Evolutionary conservation across 2,113 vertebrate genomes (phyloP), one percentile per base, ranked within the genome.

Genomic region (Cavia aperea): DNA sequence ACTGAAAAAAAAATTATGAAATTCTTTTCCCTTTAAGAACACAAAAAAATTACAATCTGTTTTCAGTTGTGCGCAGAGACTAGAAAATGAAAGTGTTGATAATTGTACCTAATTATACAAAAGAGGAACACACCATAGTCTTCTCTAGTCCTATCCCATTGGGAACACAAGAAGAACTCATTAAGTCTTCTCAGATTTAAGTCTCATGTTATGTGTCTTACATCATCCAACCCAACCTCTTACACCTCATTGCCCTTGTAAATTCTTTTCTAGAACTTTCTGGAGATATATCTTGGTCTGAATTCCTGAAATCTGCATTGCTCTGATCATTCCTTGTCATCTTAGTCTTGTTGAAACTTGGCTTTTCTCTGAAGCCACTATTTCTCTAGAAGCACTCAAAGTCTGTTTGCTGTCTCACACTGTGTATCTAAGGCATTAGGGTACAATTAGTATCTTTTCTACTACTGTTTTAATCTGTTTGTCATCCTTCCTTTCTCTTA

Each of bases 1-100:
- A 85, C 31, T 92, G 85, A 95, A 60, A 87, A 39, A 39, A 95
- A 9, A 86, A 88, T 81, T 81, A 88, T 56, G 54, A 89, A 89
- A 87, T 70, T 86, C 29, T 31, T 87, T 89, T 79, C 21, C 94
- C 49, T 81, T 43, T 86, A 75, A 63, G 7, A 91, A 58, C 62
- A 85, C 56, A 90, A 77, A 92, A 46, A 39, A 43, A 81, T 31
- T 26, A 39, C 23, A 29, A 43, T 86, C 33, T 81, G 11, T 72
- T 88, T 58, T 78, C 86, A 96, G 75, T 82, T 89, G 33, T 58
- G 26, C 39, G 62, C 78, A 60, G 73, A 93, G 56, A 46, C 51
- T 86, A 23, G 18, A 29, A 89, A 68, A 60, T 58, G 73, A 77
- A 43, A 56, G 43, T 81, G n/a, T 58, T 60, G 8, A 24, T 77